phyloP scores from a whole-genome alignment of 1,140 invertebrate species.

The Potamilus streckersoni region DNA sequence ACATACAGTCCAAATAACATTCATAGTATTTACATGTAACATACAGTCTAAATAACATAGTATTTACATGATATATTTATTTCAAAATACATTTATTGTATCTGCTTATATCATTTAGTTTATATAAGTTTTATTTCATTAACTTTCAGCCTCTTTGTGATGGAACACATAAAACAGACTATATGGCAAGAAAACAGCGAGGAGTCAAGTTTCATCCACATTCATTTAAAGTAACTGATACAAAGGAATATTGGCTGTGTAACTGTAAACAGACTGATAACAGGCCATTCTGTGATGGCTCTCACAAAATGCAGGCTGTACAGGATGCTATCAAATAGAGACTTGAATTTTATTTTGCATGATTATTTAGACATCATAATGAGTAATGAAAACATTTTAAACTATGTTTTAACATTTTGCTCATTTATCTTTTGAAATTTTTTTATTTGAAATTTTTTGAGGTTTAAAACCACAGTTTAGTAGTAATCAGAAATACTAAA shows the following conservation, averaged over 20 bases:
- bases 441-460: too few relatives aligned
- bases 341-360: not conserved
- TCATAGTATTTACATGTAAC: too few relatives aligned
- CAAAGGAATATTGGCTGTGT: slow-evolving; percentile 96
- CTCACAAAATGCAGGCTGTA: slow-evolving; percentile 82
- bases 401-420: too few relatives aligned
- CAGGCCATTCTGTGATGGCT: slow-evolving; percentile 97
- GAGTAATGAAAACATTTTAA: too few relatives aligned
- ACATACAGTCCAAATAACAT: too few relatives aligned
- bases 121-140: slow-evolving; percentile 6
- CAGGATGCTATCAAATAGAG: slow-evolving; percentile 63
- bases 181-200: not conserved
- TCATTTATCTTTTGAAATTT: too few relatives aligned
- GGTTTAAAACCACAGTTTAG: too few relatives aligned
- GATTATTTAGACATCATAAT: not conserved
- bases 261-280: slow-evolving; percentile 97
- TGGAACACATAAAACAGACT: slow-evolving; percentile 80
- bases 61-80: too few relatives aligned
- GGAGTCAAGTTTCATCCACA: slow-evolving; percentile 64
- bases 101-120: too few relatives aligned
- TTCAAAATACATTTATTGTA: too few relatives aligned
- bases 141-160: slow-evolving; percentile 90
- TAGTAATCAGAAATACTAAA: too few relatives aligned
- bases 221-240: slow-evolving; percentile 85
- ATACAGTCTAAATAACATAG: too few relatives aligned